Evolutionary conservation across 2,888 invertebrate species (phyloP), one percentile per base, ranked within the genome.

Genomic region (Helicoverpa assulta): DNA sequence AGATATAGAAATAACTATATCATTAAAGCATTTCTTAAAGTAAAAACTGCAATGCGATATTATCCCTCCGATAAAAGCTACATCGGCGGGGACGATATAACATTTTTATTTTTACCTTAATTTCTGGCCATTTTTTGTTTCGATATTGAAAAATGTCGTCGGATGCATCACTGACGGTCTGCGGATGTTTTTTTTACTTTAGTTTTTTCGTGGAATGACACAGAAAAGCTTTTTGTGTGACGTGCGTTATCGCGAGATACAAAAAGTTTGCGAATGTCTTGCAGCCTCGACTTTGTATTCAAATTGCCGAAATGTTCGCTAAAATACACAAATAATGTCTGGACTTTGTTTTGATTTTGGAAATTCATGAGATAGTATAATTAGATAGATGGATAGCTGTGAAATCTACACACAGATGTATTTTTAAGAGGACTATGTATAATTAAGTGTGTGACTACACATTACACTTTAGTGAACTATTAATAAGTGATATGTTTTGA

Each of bases 191-290:
- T 89, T 89, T 88, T 88, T 83, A 60, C 26, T 26, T 77, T 88
- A 87, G 89, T 89, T 90, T 90, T 88, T 88, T 87, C 85, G 80
- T 82, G 83, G 86, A 87, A 86, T 86, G 91, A 95, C 95, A 95
- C 94, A 92, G 94, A 95, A 95, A 95, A 92, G 95, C 95, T 95
- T 92, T 95, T 95, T 94, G 94, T 90, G 89, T 88, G 91, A 89
- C 91, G 90, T 80, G 88, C 88, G 91, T 94, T 95, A 95, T 94
- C 95, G 84, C 85, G 86, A 85, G 87, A 88, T 84, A 78, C 79
- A 89, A 91, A 93, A 91, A 91, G 82, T 81, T 86, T 79, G 86
- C 85, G 85, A 85, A 75, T 76, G 71, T 73, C 75, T 71, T 62
- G 63, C 75, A 71, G 70, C 74, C 73, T 71, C 86, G 89, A 90